Base-by-base conservation (phyloP, 2,888 invertebrate species). In the Orchestes rusci region DNA sequence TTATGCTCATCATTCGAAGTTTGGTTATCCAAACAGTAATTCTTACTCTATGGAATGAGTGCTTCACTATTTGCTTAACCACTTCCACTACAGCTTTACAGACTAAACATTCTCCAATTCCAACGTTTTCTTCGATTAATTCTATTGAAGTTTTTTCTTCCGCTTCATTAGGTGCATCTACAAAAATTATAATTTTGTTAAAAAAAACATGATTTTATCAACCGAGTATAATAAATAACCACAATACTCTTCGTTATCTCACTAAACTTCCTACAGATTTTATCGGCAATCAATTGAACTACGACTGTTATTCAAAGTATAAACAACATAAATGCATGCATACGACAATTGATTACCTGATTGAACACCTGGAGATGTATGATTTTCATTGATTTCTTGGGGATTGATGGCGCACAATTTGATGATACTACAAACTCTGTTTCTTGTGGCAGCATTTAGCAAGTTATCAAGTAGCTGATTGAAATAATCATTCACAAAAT, bases 61-160 rank as follows among this genome's bases (percentile, higher is more conserved):
- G 16, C 3, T 42, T 34, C 7, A 42, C 27, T 13, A 42, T 27
- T 19, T 35, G 27, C 17, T 34, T 39, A n/a, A 39, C 43, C 16
- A 20, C 38, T 12, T 36, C 31, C 3, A 47, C 43, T 3, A 47
- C n/a, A 3, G 13, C 29, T 36, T 43, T 43, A 15, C 47, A 47
- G n/a, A 47, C 13, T 3, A 43, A 15, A 13, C 43, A 47, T 2
- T 47, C 42, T 4, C 12, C 32, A 2, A 23, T 16, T 27, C 33
- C 29, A 20, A 23, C 23, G 10, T 23, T 23, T 23, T 23, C 23
- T 7, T 23, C 23, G n/a, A n/a, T n/a, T n/a, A n/a, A n/a, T n/a
- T n/a, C n/a, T n/a, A n/a, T n/a, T 23, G 23, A 23, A 23, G 23
- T 23, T 23, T 23, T 10, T 23, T 30, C 7, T 30, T 30, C 12